A percentile compares a stretch with the other conserved stretches of the same genome.
Conservation (phyloP, 2,888 invertebrate genomes). For the Nyleta sp. region DNA sequence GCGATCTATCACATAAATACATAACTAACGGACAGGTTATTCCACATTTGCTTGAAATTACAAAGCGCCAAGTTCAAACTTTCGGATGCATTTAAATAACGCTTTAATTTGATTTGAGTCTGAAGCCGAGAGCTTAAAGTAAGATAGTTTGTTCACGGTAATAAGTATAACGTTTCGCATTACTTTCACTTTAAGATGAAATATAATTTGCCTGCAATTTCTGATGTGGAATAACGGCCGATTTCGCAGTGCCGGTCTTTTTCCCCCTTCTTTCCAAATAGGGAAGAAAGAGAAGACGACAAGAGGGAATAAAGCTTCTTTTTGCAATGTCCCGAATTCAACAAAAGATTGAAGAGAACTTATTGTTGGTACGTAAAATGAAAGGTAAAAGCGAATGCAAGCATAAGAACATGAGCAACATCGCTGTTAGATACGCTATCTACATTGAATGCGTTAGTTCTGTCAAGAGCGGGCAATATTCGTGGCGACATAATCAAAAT, state of each 20-base stretch:
- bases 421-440: slow-evolving; percentile 41
- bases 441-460: slow-evolving; percentile 45
- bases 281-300: slow-evolving; percentile 28
- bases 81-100: slow-evolving; percentile 31
- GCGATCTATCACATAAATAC: slow-evolving; percentile 24
- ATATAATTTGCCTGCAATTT: slow-evolving; percentile 44
- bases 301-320: slow-evolving; percentile 34
- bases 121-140: slow-evolving; percentile 24
- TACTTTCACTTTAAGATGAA: slow-evolving; percentile 19
- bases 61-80: slow-evolving; percentile 23
- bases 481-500: slow-evolving; percentile 62
- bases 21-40: slow-evolving; percentile 28
- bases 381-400: slow-evolving; percentile 52
- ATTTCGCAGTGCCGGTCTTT: slow-evolving; percentile 23
- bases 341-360: slow-evolving; percentile 57
- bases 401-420: slow-evolving; percentile 48
- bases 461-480: slow-evolving; percentile 57
- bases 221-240: slow-evolving; percentile 26
- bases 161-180: slow-evolving; percentile 9
- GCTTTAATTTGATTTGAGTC: slow-evolving; percentile 39
- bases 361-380: slow-evolving; percentile 51
- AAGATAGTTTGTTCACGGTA: slow-evolving; percentile 26
- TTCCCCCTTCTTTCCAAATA: neutral
- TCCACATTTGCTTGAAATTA: slow-evolving; percentile 26
- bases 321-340: slow-evolving; percentile 38